These are phyloP conservation scores for Palythoa grandiflora DNA, from an alignment of 92 coral and sea anemone genomes.

Conservation along the genomic window DNA sequence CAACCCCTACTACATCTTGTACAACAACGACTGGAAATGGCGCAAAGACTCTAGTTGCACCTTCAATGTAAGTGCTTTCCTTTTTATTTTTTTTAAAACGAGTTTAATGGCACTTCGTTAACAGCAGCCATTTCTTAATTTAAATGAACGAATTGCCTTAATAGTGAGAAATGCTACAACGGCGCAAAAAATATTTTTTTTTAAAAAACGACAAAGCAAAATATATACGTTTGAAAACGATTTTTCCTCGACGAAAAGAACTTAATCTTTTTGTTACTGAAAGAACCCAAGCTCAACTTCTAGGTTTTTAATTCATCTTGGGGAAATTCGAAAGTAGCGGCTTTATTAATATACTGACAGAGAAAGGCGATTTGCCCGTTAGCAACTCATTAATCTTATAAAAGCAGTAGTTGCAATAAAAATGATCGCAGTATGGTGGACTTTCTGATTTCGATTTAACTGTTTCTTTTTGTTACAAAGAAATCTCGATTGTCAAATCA, in stretches of 20 bases:
- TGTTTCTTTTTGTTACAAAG: neutral
- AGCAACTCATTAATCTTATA: conserved; percentile 4
- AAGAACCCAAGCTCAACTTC: too few species aligned
- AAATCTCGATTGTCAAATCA: neutral
- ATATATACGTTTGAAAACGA: too few species aligned
- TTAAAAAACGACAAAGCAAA: too few species aligned
- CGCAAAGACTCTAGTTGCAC: conserved; percentile 17
- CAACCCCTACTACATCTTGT: conserved; percentile 17
- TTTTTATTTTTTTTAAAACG: neutral
- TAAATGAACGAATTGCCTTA: neutral
- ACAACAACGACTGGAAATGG: conserved; percentile 31
- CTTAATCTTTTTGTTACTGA: too few species aligned
- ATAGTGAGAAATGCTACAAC: neutral
- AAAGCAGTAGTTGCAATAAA: neutral
- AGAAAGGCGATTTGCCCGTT: conserved; percentile 2
- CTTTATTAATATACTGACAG: neutral
- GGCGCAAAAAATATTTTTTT: too few species aligned
- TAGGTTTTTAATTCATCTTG: too few species aligned
- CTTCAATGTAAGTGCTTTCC: conserved; percentile 21
- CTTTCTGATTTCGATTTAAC: neutral
- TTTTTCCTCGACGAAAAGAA: too few species aligned
- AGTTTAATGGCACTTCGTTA: neutral
- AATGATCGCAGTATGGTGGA: neutral
- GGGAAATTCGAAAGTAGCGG: too few species aligned
- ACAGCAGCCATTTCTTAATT: neutral